A percentile compares a stretch with the other conserved stretches of the same genome.
Evolutionary conservation across 2,113 vertebrate species (phyloP).

Genomic region (Fulica atra): DNA sequence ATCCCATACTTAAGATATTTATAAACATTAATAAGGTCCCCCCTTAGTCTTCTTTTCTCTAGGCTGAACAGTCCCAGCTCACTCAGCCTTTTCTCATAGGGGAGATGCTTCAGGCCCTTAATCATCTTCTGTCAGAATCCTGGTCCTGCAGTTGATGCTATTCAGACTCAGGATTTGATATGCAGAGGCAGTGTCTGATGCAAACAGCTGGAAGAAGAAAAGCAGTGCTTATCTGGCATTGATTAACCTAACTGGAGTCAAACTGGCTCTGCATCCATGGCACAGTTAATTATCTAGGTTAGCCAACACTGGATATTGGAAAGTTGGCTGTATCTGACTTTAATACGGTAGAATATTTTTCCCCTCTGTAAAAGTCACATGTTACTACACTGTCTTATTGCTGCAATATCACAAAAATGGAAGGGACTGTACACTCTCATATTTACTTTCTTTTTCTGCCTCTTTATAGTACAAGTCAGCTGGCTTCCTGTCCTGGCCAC

Average conservation of each 20-base stretch:
- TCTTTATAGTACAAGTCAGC: constrained; percentile 24
- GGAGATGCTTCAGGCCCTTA: too few species aligned
- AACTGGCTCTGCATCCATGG: neutral
- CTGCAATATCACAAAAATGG: neutral
- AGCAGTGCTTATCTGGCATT: neutral
- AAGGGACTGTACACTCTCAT: neutral
- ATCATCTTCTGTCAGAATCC: neutral
- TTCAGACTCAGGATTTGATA: neutral
- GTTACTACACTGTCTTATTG: neutral
- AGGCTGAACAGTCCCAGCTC: too few species aligned
- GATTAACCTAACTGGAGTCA: neutral
- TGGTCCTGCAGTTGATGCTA: neutral
- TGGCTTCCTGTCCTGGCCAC: constrained; percentile 21
- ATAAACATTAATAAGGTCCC: too few species aligned
- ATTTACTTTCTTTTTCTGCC: constrained; percentile 43
- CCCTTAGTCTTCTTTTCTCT: too few species aligned
- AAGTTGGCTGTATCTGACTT: neutral
- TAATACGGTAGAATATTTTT: neutral
- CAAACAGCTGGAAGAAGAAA: neutral
- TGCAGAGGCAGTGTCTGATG: neutral
- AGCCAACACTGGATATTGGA: neutral
- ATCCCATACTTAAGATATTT: too few species aligned
- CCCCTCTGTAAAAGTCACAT: neutral
- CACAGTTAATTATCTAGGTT: neutral
- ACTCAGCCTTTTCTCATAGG: too few species aligned